Evolutionary conservation across 2,797 vertebrate species (phyloP), one percentile per base, ranked within the genome.

Genomic region (Steatocranus sp.): DNA sequence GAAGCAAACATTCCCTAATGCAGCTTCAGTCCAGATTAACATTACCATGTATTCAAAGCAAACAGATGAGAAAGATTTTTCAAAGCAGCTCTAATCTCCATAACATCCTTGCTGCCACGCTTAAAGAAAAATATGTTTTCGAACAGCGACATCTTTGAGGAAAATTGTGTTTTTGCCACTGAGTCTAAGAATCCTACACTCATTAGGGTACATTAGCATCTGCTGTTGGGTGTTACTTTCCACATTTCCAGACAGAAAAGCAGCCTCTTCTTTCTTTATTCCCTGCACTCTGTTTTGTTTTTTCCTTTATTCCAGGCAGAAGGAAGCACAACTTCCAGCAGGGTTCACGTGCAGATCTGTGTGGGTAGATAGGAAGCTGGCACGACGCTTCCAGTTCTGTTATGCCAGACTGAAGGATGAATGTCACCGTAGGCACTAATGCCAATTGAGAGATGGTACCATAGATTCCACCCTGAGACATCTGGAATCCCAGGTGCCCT

Each of bases 401-500:
- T 76, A 76, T 80, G 90, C 91, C 90, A 91, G 91, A 75, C 84
- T 88, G 92, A 92, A 81, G 86, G 88, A 92, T 92, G 92, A 92
- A 94, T 93, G 93, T 94, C 93, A 90, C 88, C 46, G 36, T 76
- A 34, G 91, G 89, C 77, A 23, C 80, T 86, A 85, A 91, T 91
- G 90, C 92, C 92, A 88, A 85, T 79, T 79, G 83, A 91, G 90
- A 90, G 93, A 93, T 92, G 90, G 88, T 90, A 83, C 93, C 81
- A 88, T 89, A 89, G 92, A 92, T 91, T 86, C 89, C 50, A 74
- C 83, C 88, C 93, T 83, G 36, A 91, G 94, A 94, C 95, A 96
- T 94, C 94, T 96, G 95, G 93, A 92, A 84, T 91, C 93, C 94
- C 96, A 96, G 96, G 96, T 96, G 96, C 82, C 87, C 14, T 2